Conservation (phyloP, 2,888 invertebrate genomes). For the Crossocerus cetratus region DNA sequence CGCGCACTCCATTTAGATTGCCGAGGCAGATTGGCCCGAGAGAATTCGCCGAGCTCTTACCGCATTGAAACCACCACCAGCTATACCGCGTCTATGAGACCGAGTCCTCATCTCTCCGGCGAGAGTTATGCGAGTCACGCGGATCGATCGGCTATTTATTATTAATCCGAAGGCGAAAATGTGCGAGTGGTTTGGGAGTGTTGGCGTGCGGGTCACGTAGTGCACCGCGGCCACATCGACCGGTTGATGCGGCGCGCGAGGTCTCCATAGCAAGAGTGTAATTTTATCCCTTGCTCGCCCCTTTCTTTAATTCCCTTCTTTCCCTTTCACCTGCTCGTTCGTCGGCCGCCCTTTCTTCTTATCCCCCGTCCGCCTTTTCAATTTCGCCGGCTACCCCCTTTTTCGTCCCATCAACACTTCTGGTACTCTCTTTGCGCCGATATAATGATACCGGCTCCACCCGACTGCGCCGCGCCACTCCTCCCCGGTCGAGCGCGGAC, state of each 20-base stretch:
- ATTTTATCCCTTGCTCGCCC: background rate
- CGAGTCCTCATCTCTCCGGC: too few relatives aligned
- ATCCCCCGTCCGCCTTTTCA: background rate
- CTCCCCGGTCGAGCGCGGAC: too few relatives aligned
- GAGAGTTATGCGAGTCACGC: too few relatives aligned
- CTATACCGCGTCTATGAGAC: too few relatives aligned
- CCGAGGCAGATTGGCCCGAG: constrained; percentile 26
- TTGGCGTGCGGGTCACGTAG: too few relatives aligned
- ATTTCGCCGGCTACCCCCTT: background rate
- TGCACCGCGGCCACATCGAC: too few relatives aligned
- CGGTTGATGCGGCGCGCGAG: too few relatives aligned
- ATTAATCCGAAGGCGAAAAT: too few relatives aligned
- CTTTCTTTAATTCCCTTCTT: constrained; percentile 4
- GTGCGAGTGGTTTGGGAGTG: too few relatives aligned
- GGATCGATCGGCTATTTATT: too few relatives aligned
- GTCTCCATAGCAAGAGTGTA: background rate
- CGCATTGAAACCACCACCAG: too few relatives aligned
- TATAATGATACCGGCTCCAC: background rate
- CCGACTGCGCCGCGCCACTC: too few relatives aligned
- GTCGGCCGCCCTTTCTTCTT: background rate
- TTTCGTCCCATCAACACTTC: background rate
- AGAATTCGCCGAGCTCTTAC: background rate
- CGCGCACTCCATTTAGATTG: constrained; percentile 18
- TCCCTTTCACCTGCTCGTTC: background rate
- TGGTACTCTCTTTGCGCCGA: constrained; percentile 1